Base-by-base conservation (phyloP, 2,888 invertebrate genomes). In the Apamea crenata region DNA sequence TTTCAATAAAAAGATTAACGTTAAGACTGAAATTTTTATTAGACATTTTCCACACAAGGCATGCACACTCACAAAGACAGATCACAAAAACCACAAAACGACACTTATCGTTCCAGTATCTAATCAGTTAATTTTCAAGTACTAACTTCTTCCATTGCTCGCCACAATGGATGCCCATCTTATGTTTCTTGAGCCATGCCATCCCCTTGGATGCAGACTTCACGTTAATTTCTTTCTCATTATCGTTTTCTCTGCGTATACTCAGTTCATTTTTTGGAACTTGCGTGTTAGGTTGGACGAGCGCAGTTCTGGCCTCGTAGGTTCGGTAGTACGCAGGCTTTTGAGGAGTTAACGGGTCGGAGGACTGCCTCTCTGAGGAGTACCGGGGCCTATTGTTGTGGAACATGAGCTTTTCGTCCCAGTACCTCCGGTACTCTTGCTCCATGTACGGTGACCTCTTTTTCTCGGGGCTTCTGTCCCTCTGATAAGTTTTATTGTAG, bases 361-460 rank as follows among this genome's bases (percentile, higher is more conserved):
- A 75, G 53, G 75, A 69, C n/a, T 61, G 65, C 56, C 84, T 67
- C 56, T 92, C 91, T 0, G 92, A 89, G 10, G 91, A 91, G 74
- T 90, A 85, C 44, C 77, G 87, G 36, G 80, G 86, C 12, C 81
- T 82, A 56, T 83, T 85, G n/a, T 87, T 88, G 21, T 92, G 91
- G 82, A 93, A 94, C 86, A 91, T 91, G 6, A 94, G 83, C 44
- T 90, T 91, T 81, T 95, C 95, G 81, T 94, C 91, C 94, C 95
- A 95, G 50, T 92, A 88, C n/a, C 94, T 91, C 65, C 94, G 91
- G 79, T 94, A 91, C 83, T 95, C 95, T 83, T 95, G 95, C 82
- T 95, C 95, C 93, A 94, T 93, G 72, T 94, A 94, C 0, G 95
- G 94, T 1, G 89, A 78, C 63, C 87, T 89, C 53, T 83, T 87